These are phyloP conservation scores for Strigops habroptila DNA, from an alignment of 2,113 vertebrate genomes.

Conservation along the genomic window DNA sequence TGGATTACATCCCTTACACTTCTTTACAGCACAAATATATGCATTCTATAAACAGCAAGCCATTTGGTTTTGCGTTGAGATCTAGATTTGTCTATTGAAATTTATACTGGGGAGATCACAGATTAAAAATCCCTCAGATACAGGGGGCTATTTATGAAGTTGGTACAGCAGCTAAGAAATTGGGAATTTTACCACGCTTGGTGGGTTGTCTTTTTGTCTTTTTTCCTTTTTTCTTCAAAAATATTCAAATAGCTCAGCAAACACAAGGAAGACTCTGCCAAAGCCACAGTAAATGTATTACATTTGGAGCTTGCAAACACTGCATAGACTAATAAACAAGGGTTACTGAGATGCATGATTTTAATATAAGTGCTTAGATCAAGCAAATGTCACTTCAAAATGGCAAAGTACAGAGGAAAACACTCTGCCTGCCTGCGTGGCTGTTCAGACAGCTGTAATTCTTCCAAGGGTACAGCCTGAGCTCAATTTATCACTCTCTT, in stretches of 20 bases:
- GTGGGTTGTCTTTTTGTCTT: background rate
- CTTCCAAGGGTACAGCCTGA: background rate
- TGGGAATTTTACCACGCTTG: background rate
- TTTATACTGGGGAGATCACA: background rate
- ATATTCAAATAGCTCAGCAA: background rate
- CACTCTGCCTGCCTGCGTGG: background rate
- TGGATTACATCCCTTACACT: background rate
- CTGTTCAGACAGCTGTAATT: slow-evolving; percentile 31
- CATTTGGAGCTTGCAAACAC: background rate
- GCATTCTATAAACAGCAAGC: slow-evolving; percentile 1
- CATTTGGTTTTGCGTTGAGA: background rate
- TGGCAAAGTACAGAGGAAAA: background rate
- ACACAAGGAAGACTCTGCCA: background rate
- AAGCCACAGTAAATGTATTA: background rate
- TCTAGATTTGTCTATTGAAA: slow-evolving; percentile 11
- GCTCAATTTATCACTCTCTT: slow-evolving; percentile 7
- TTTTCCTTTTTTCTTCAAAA: background rate
- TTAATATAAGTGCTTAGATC: background rate
- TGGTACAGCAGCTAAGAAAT: background rate
- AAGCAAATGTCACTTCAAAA: slow-evolving; percentile 15
- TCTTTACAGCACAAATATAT: background rate
- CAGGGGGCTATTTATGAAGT: background rate
- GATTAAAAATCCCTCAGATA: background rate
- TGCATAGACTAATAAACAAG: background rate
- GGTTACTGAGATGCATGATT: background rate